Percentiles rank a stretch among this genome's conserved stretches.
Conservation (phyloP, 1,140 invertebrate species). For the Ptiloglossa arizonensis region DNA sequence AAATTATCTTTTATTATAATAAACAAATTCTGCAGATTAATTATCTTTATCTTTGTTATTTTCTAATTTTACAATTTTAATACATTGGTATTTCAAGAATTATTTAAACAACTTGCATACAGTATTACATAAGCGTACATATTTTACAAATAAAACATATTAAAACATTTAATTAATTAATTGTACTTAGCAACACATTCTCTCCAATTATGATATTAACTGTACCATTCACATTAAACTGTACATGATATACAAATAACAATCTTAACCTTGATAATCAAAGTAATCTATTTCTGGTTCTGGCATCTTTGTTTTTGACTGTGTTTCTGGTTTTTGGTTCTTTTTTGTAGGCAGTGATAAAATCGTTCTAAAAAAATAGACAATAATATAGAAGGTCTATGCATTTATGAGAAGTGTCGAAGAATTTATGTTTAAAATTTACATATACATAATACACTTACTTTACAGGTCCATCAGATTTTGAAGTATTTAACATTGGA, state of each 20-base stretch:
- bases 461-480: constrained; percentile 65
- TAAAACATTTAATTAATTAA: constrained; percentile 18
- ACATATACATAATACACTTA: constrained; percentile 55
- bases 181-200: neutral
- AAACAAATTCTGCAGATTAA: neutral
- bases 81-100: neutral
- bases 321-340: constrained; percentile 63
- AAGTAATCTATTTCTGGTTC: constrained; percentile 74
- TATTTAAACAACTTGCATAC: neutral
- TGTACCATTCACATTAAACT: constrained; percentile 6
- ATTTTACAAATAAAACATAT: constrained; percentile 5
- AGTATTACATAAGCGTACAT: neutral
- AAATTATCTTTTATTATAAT: neutral
- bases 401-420: neutral
- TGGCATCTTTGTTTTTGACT: constrained; percentile 54
- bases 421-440: constrained; percentile 1
- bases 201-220: neutral
- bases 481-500: constrained; percentile 83
- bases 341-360: constrained; percentile 71
- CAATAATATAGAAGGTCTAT: constrained; percentile 18
- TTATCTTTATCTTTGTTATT: neutral
- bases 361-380: constrained; percentile 64
- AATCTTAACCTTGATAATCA: constrained; percentile 63
- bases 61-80: constrained; percentile 1
- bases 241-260: constrained; percentile 14